These are phyloP conservation scores for Chascanopsetta lugubris DNA, from an alignment of 2,113 vertebrate species.

Conservation along the genomic window DNA sequence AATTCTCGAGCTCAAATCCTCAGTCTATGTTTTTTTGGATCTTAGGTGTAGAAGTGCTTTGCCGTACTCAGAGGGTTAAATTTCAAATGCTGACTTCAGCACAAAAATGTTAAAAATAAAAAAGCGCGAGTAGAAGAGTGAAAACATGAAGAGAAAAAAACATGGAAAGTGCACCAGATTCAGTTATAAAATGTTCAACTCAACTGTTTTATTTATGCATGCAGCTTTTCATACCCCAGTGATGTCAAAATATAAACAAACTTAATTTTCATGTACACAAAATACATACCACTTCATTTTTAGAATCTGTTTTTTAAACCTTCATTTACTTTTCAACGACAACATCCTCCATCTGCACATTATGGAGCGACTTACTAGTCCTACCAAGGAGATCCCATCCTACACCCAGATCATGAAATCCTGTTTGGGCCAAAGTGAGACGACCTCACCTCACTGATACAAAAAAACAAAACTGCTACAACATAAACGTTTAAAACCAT, in stretches of 20 bases:
- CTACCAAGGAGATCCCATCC: constrained; percentile 52
- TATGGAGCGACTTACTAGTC: constrained; percentile 77
- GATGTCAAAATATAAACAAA: constrained; percentile 86
- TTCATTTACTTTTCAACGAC: constrained; percentile 90
- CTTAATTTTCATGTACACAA: constrained; percentile 93
- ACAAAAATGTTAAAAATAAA: constrained; percentile 78
- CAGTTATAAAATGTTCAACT: constrained; percentile 91
- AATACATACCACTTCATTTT: constrained; percentile 95
- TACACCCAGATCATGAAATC: constrained; percentile 63
- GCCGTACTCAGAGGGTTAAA: constrained; percentile 99
- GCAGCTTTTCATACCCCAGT: constrained; percentile 91
- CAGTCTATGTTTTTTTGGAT: constrained; percentile 75
- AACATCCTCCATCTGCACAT: constrained; percentile 90
- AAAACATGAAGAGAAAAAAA: constrained; percentile 40
- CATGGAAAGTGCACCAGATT: constrained; percentile 89
- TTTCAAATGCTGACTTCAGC: constrained; percentile 89
- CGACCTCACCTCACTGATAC: constrained; percentile 72
- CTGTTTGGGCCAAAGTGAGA: constrained; percentile 83
- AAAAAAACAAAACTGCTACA: constrained; percentile 65
- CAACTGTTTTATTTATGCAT: constrained; percentile 96
- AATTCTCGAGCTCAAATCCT: constrained; percentile 61
- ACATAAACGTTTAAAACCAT: constrained; percentile 87
- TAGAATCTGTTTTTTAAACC: constrained; percentile 80
- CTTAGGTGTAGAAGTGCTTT: constrained; percentile 92
- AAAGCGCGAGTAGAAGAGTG: constrained; percentile 32